Base-by-base conservation (phyloP, 92 coral and sea anemone genomes). In the Heteractis magnifica region DNA sequence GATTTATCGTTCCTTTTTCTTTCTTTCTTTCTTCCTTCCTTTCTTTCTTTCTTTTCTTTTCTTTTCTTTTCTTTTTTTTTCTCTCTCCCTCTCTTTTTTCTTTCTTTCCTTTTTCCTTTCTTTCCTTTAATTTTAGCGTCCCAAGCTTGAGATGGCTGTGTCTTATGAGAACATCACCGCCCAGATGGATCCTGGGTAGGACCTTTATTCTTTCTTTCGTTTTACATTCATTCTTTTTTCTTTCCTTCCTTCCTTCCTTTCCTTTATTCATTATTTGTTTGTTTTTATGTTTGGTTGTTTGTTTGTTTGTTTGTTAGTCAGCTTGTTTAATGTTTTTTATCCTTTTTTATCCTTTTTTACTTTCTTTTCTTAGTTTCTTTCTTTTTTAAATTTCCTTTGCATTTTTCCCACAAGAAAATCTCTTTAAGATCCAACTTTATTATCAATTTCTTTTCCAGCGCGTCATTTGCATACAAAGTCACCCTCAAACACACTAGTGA, bases 401-500 rank as follows among this genome's bases (percentile, higher is more conserved):
- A 34, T 34, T 34, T 34, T 34, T 34, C 44, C 44, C 44, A 34
- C 44, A 34, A 34, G 3, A 34, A 34, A 34, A 34, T 1, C 44
- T 34, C 3, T 34, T 34, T 34, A 34, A 34, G 3, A 34, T 34
- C 44, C 44, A 34, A 34, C 44, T 34, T 34, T 34, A 34, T 34
- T 34, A 34, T 34, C 44, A 34, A 21, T 44, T 59, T 49, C 14
- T 51, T 44, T 86, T 53, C 55, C 56, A 88, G 93, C 13, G 76
- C 85, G n/a, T 78, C 56, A 16, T 83, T 87, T 26, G 53, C 58
- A 12, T 93, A 88, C 76, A 72, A 79, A 70, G 83, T 86, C 58
- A 71, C 81, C 81, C 86, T 93, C 51, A 88, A 87, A 72, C 98
- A 95, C 88, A 44, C 90, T 15, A 20, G 21, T 4, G 71, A 84